Evolutionary conservation across 2,113 vertebrate genomes (phyloP).

Genomic region (Malurus cyaneus): DNA sequence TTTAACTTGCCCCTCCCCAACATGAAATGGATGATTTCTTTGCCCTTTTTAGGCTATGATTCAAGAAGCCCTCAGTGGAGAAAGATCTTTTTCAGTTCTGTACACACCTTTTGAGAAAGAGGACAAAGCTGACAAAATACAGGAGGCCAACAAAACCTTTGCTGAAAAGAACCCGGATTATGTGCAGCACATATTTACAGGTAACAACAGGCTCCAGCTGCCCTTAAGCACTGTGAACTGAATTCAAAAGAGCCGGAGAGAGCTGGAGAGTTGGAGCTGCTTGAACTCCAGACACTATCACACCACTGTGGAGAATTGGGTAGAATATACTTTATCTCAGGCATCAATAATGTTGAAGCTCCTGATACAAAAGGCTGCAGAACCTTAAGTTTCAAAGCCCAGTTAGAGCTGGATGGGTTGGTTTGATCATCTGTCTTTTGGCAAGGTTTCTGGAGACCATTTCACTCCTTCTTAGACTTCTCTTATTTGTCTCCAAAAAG

Average conservation of each 20-base stretch:
- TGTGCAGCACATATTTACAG: slow-evolving; percentile 73
- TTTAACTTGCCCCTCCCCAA: neutral
- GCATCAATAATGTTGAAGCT: neutral
- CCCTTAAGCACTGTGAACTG: neutral
- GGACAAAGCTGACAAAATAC: slow-evolving; percentile 49
- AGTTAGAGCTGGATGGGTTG: neutral
- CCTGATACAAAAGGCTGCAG: neutral
- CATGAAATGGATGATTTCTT: neutral
- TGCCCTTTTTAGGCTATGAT: slow-evolving; percentile 72
- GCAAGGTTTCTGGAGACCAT: neutral
- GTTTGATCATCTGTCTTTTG: neutral
- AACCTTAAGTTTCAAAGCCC: neutral
- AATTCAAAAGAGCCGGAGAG: neutral
- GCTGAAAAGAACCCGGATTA: slow-evolving; percentile 69
- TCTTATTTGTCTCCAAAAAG: neutral
- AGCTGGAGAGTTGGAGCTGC: neutral
- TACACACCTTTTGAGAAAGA: slow-evolving; percentile 74
- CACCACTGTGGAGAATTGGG: neutral
- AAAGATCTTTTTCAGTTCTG: slow-evolving; percentile 73
- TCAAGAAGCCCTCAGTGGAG: slow-evolving; percentile 72
- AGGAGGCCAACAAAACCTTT: slow-evolving; percentile 71
- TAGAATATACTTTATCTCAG: neutral
- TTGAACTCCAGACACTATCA: neutral
- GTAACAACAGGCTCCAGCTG: slow-evolving; percentile 31
- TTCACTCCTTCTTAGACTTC: neutral